Conservation (phyloP, 2,113 vertebrate genomes). For the Falcunculus frontatus region DNA sequence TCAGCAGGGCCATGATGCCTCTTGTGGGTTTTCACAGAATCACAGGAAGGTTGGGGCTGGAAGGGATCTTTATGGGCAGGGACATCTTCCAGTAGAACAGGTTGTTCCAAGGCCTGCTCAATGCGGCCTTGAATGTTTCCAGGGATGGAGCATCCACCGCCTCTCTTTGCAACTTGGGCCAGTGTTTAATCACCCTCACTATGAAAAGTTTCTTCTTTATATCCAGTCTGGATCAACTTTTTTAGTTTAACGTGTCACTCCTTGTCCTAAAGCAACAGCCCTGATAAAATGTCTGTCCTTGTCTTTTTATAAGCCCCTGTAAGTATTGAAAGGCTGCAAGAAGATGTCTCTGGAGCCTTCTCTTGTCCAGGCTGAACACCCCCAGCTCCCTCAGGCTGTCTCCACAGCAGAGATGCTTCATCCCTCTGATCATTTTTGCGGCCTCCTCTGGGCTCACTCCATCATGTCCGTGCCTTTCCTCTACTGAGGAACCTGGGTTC, state of each 20-base stretch:
- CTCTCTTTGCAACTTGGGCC: not conserved
- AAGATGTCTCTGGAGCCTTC: not conserved
- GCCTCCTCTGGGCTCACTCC: not conserved
- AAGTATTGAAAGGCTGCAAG: fast-evolving
- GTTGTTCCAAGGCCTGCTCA: not conserved
- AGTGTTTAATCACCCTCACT: not conserved
- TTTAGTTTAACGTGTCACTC: not conserved
- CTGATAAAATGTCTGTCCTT: not conserved
- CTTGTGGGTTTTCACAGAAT: fast-evolving
- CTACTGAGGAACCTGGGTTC: not conserved
- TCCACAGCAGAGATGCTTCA: not conserved
- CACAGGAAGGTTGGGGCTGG: not conserved
- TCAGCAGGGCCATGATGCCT: fast-evolving
- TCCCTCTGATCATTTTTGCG: fast-evolving
- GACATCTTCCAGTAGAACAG: too few relatives aligned
- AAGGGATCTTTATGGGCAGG: not conserved
- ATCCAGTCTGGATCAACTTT: not conserved
- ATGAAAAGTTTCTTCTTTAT: not conserved
- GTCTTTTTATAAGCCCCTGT: not conserved
- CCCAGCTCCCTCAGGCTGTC: not conserved
- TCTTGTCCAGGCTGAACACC: not conserved
- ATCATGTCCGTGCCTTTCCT: fast-evolving
- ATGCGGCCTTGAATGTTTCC: too few relatives aligned
- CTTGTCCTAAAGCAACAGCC: not conserved
- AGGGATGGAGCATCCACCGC: not conserved